These are phyloP conservation scores for Tiliqua scincoides DNA, from an alignment of 2,113 vertebrate species.

Conservation along the genomic window DNA sequence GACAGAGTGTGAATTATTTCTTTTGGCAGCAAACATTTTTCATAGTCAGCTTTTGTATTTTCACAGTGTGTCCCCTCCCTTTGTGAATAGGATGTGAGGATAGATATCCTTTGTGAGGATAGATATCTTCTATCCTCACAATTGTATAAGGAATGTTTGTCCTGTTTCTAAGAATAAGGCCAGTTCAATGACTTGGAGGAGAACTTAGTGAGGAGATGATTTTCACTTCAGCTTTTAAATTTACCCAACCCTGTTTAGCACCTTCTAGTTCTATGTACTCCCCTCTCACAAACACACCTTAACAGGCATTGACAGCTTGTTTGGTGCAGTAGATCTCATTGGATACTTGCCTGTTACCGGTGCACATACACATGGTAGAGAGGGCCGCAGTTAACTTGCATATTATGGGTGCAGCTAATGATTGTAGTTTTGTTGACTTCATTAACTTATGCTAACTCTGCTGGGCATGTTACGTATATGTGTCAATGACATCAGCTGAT, in stretches of 20 bases:
- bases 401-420: background rate
- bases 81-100: no score
- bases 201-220: background rate
- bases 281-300: background rate
- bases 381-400: background rate
- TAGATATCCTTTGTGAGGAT: no score
- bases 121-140: background rate
- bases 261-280: background rate
- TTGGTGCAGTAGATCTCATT: background rate
- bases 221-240: conserved; percentile 9
- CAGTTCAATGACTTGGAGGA: background rate
- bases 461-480: background rate
- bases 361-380: background rate
- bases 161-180: background rate
- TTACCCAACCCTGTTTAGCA: background rate
- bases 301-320: background rate
- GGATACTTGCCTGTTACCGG: background rate
- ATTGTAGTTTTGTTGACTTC: background rate
- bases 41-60: background rate
- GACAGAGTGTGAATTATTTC: background rate
- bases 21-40: conserved; percentile 9
- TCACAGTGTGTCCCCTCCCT: background rate
- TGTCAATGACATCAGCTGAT: background rate
- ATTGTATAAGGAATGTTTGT: conserved; percentile 6
- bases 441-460: background rate